Evolutionary conservation across 2,888 invertebrate species (phyloP), one percentile per base, ranked within the genome.

Genomic region (Pandemis corylana): DNA sequence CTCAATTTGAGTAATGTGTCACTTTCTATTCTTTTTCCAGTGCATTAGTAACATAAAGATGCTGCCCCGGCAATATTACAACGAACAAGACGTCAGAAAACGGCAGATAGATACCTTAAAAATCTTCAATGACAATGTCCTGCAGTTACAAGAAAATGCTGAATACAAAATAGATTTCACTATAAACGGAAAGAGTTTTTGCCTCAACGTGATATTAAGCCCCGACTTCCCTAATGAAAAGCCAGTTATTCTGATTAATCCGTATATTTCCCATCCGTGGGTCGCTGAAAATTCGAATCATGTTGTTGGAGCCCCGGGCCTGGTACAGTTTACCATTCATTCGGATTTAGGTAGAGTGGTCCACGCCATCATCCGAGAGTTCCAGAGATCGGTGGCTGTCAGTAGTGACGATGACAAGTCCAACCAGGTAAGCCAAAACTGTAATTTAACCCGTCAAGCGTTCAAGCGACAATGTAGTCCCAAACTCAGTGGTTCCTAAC

Each of bases 71-170:
- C 87, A 92, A 46, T 96, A 95, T 83, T 94, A 95, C 84, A 91
- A 90, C 13, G 95, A 96, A 76, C 92, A 94, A 71, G 95, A 96
- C 79, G 84, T 94, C 76, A 91, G 96, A 85, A 96, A 96, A 89
- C 95, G 96, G 44, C 97, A 97, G 93, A 97, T 97, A 79, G 97
- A 97, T 85, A 97, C 97, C 6, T 88, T 97, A 79, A 97, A 97
- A 93, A 95, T 97, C 81, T 97, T 97, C 85, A 97, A 97, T 87
- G 97, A 97, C 81, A 96, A 97, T 93, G 97, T 97, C 36, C 90
- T 95, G 41, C 97, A 97, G 93, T 89, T 97, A 1, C 93, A 93
- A 64, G 96, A 96, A 86, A 96, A 96, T 83, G 94, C 95, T 0
- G 97, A 97, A 84, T 97, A 97, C 84, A 95, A 96, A 80, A 95